Evolutionary conservation across 2,113 vertebrate genomes (phyloP).

Genomic region (Arizona elegans): DNA sequence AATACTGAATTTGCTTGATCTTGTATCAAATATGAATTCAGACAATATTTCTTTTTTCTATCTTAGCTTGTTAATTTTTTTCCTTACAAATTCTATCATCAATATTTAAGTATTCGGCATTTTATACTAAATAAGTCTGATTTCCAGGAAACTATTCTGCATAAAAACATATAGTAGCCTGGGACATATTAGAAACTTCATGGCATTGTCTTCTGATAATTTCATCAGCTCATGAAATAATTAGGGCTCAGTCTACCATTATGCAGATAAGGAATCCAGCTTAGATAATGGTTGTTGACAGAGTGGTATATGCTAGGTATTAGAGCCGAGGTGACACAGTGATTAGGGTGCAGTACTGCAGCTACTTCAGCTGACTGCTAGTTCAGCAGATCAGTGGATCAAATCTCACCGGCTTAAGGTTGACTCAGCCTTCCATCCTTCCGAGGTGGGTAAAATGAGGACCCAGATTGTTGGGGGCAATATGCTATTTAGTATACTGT

Average conservation of each 20-base stretch:
- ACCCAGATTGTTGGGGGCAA: too few species aligned
- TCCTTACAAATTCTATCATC: background rate
- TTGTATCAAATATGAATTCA: background rate
- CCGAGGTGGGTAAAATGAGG: too few species aligned
- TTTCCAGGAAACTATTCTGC: too few species aligned
- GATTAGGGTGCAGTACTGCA: too few species aligned
- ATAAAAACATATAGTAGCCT: background rate
- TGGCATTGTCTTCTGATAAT: background rate
- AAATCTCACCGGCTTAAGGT: too few species aligned
- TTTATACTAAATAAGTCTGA: background rate
- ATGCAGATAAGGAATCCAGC: background rate
- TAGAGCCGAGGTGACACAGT: too few species aligned
- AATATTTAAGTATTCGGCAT: background rate
- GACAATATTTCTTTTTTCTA: background rate
- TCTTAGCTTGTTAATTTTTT: background rate
- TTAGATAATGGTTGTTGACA: background rate
- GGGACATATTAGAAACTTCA: background rate
- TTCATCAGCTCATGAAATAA: background rate
- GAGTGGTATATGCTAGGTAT: background rate
- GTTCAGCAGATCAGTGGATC: too few species aligned
- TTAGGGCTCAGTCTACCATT: background rate
- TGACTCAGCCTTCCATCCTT: too few species aligned
- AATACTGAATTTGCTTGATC: background rate
- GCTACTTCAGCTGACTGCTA: too few species aligned
- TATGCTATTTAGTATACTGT: too few species aligned